phyloP scores from a whole-genome alignment of 1,140 invertebrate species.

The Chironomus tepperi region DNA sequence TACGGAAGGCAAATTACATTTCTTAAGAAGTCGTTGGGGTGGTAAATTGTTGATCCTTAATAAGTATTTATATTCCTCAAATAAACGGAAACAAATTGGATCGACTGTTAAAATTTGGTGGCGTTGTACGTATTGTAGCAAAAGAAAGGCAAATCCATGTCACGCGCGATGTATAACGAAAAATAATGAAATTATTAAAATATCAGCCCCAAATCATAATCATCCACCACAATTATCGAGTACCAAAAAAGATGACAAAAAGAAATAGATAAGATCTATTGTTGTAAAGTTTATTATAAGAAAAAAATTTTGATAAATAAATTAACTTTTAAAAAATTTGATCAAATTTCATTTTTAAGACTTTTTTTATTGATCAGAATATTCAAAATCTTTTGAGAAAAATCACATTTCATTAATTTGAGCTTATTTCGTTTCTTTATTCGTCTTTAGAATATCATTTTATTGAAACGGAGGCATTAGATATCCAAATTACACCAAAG shows the following conservation, averaged over 20 bases:
- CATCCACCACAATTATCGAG: neutral
- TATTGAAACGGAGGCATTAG: constrained; percentile 4
- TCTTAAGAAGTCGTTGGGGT: constrained; percentile 33
- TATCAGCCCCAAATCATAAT: neutral
- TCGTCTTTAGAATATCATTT: constrained; percentile 7
- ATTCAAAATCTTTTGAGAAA: neutral
- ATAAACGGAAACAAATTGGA: constrained; percentile 30
- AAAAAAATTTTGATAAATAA: neutral
- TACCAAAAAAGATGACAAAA: neutral
- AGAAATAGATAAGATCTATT: neutral
- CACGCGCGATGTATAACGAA: neutral
- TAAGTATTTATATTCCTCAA: constrained; percentile 38
- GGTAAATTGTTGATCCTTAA: constrained; percentile 36
- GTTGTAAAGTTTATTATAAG: neutral
- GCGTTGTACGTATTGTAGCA: neutral
- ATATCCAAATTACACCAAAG: neutral
- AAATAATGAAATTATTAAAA: neutral
- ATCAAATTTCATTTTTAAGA: too few species aligned
- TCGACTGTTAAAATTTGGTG: neutral
- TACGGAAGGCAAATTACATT: neutral
- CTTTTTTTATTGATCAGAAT: neutral
- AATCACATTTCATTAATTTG: neutral
- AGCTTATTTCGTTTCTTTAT: neutral
- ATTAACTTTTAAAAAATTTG: too few species aligned
- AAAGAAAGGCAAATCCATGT: neutral